These are phyloP conservation scores for Lepidostoma basale DNA, from an alignment of 1,140 invertebrate species.

Conservation along the genomic window DNA sequence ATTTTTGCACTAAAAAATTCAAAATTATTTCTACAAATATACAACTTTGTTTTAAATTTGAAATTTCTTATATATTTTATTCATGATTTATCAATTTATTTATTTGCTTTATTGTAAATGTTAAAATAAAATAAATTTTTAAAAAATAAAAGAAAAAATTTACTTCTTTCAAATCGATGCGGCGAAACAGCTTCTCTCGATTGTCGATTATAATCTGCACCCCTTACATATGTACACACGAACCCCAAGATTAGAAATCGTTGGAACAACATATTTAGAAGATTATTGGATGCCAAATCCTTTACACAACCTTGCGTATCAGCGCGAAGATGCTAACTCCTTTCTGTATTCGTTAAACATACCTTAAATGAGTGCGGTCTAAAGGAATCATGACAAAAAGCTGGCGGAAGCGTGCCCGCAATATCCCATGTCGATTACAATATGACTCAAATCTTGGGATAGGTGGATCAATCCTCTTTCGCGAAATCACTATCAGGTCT, in stretches of 20 bases:
- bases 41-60: no score
- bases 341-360: no score
- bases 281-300: background rate
- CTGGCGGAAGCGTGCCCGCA: slow-evolving; percentile 18
- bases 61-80: no score
- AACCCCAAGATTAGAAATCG: background rate
- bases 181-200: background rate
- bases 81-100: no score
- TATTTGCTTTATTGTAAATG: no score
- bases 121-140: background rate
- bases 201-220: background rate
- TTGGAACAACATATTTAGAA: background rate
- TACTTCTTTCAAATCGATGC: slow-evolving; percentile 3
- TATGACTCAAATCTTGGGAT: background rate
- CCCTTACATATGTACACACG: background rate
- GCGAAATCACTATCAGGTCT: no score
- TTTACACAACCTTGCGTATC: slow-evolving; percentile 1
- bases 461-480: no score
- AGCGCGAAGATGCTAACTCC: background rate
- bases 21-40: no score
- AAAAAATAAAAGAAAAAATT: background rate
- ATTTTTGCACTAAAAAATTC: no score
- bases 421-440: slow-evolving; percentile 19
- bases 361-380: no score
- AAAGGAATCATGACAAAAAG: background rate